phyloP scores from a whole-genome alignment of 2,113 vertebrate genomes.

The Polyodon spathula region DNA sequence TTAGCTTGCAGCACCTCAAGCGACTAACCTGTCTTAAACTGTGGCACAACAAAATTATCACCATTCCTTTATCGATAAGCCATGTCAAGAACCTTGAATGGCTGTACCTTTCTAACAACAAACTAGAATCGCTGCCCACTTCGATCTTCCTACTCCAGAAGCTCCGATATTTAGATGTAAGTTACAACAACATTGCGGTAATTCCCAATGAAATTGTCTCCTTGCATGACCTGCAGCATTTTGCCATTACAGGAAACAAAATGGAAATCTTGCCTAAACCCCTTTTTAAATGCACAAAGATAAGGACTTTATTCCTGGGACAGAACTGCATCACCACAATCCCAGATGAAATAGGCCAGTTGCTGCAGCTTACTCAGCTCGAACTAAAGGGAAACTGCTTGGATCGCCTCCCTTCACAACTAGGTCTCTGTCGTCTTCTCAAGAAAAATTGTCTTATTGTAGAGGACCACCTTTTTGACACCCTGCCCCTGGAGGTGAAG shows the following conservation, averaged over 20 bases:
- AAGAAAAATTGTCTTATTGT: conserved; percentile 78
- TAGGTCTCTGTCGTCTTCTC: conserved; percentile 80
- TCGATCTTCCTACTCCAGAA: conserved; percentile 88
- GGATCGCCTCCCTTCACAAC: conserved; percentile 78
- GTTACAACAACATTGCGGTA: conserved; percentile 75
- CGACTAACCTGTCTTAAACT: conserved; percentile 89
- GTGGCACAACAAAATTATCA: conserved; percentile 96
- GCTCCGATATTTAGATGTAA: conserved; percentile 84
- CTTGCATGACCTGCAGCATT: conserved; percentile 89
- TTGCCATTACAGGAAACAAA: conserved; percentile 86
- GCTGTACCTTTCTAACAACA: conserved; percentile 92
- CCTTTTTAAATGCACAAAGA: conserved; percentile 86
- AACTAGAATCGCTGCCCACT: conserved; percentile 80
- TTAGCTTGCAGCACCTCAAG: conserved; percentile 97
- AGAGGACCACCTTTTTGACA: conserved; percentile 93
- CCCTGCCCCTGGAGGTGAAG: conserved; percentile 84
- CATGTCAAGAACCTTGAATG: conserved; percentile 89
- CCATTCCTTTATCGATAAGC: conserved; percentile 86
- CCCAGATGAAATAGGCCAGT: conserved; percentile 83
- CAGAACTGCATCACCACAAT: conserved; percentile 82
- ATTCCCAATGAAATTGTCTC: conserved; percentile 82
- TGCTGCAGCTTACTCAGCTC: conserved; percentile 81
- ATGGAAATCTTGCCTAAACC: conserved; percentile 86
- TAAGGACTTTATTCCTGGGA: conserved; percentile 82
- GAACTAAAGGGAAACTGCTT: conserved; percentile 94